Base-by-base conservation (phyloP, 2,113 vertebrate genomes). In the Pseudolaguvia tuberculata region DNA sequence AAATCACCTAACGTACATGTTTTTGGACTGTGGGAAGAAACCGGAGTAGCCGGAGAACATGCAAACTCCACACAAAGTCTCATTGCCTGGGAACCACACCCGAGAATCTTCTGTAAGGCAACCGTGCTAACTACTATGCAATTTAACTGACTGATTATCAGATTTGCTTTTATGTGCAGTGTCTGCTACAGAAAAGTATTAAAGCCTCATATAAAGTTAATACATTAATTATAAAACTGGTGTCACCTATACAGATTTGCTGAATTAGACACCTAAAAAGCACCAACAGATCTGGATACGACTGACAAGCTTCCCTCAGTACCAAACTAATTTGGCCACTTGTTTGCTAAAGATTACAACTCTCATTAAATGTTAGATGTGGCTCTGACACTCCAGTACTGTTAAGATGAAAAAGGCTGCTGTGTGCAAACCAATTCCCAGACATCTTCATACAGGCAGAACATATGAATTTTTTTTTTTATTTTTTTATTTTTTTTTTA, bases 181-280 rank as follows among this genome's bases (percentile, higher is more conserved):
- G 92, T 91, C 91, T 93, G 92, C 92, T 92, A 88, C 94, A 94
- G 93, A 91, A 92, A 92, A 94, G 90, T 93, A 92, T 94, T 93
- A 90, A 42, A 42, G 57, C 91, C 90, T 91, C 89, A 89, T 89
- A 85, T 88, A 88, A 90, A 80, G 91, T 88, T 91, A 90, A 91
- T 88, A 86, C 87, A 82, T 69, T 74, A 52, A 68, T 77, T 63
- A 27, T 77, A 51, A 74, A 85, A 88, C 78, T 86, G 66, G 88
- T 86, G 81, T 89, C 73, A 55, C 47, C 56, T 78, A 47, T 68
- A 53, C 70, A 66, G 29, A 68, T 61, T 39, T 61, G 52, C 53
- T 58, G 42, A 68, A 57, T 65, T 77, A 75, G 27, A 25, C 15
- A 27, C 73, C 27, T 72, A 69, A 71, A 31, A 71, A 70, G 58